phyloP scores from a whole-genome alignment of 2,113 vertebrate species.

The Xiphorhynchus elegans region DNA sequence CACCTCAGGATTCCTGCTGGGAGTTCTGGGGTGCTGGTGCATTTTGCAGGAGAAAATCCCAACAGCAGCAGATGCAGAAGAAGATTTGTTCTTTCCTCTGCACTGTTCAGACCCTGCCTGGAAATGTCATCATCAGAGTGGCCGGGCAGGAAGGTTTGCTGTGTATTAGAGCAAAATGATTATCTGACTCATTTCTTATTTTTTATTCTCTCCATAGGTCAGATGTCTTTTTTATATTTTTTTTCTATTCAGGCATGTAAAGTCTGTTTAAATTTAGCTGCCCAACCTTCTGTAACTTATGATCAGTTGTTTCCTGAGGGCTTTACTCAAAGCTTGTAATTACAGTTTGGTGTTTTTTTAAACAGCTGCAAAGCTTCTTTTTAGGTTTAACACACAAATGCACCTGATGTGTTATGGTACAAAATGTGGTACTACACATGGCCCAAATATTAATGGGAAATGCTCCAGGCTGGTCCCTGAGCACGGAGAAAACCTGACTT shows the following conservation, averaged over 20 bases:
- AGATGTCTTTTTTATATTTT: background rate
- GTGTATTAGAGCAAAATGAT: background rate
- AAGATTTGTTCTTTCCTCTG: background rate
- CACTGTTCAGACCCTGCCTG: background rate
- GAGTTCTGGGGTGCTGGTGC: background rate
- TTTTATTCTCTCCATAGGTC: background rate
- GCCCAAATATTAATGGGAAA: background rate
- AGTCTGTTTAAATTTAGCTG: background rate
- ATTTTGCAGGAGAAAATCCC: background rate
- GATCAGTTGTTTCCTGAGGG: background rate
- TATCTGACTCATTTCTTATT: background rate
- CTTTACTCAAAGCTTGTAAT: background rate
- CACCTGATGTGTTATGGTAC: accelerated
- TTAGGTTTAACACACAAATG: background rate
- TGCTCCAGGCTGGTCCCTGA: background rate
- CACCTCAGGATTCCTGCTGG: accelerated
- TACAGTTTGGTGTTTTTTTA: background rate
- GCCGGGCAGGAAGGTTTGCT: background rate
- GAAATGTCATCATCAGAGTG: background rate
- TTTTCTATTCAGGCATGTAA: background rate
- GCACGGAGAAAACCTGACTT: background rate
- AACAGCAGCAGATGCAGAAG: background rate
- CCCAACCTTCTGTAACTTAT: background rate
- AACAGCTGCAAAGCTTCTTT: background rate
- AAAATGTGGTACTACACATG: background rate